phyloP scores from a whole-genome alignment of 2,797 vertebrate species.

The Alectoris magna region DNA sequence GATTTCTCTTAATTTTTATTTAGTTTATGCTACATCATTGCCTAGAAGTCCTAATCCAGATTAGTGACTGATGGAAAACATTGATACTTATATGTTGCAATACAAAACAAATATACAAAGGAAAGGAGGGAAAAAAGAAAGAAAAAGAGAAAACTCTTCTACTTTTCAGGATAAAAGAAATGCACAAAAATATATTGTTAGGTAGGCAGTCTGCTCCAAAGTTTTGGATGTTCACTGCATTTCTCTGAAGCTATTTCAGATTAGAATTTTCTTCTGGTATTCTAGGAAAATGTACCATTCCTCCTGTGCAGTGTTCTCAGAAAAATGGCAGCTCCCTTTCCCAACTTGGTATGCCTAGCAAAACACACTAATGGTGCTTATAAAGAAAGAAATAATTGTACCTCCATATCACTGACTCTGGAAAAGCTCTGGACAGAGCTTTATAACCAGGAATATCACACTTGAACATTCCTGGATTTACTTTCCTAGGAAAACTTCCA shows the following conservation, averaged over 20 bases:
- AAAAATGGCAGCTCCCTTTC: neutral
- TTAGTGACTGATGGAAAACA: neutral
- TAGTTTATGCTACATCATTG: neutral
- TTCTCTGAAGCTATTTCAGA: neutral
- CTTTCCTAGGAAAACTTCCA: neutral
- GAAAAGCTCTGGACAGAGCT: neutral
- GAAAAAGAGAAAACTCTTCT: neutral
- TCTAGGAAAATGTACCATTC: neutral
- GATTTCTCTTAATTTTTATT: neutral
- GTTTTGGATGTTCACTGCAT: neutral
- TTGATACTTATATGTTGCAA: neutral
- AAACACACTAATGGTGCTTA: neutral
- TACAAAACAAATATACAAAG: no score
- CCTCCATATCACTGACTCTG: neutral
- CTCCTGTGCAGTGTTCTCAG: neutral
- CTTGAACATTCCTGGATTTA: neutral
- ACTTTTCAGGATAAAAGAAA: neutral
- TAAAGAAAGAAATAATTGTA: neutral
- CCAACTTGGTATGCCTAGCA: accelerated
- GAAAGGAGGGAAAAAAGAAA: neutral
- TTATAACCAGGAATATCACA: neutral
- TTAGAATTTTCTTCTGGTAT: neutral
- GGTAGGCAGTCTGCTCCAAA: neutral
- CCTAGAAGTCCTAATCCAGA: neutral
- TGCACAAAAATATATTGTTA: neutral